A percentile compares a stretch with the other conserved stretches of the same genome.
Conservation (phyloP, 2,113 vertebrate genomes). For the Zosterops hypoxanthus region DNA sequence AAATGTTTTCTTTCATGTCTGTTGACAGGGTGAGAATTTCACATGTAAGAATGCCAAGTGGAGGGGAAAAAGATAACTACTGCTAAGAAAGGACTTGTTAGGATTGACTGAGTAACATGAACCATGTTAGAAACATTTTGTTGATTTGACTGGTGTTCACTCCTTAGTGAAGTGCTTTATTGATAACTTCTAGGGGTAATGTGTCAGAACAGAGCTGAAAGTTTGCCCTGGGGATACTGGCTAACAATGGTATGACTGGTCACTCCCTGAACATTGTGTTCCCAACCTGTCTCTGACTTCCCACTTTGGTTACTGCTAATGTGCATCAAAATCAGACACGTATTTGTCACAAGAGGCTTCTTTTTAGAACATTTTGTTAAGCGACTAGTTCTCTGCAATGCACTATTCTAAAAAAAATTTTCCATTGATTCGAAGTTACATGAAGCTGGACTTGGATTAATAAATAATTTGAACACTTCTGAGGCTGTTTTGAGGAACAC, state of each 20-base stretch:
- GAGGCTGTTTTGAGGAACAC: neutral
- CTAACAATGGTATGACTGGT: neutral
- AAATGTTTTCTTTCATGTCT: neutral
- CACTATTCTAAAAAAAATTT: neutral
- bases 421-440: neutral
- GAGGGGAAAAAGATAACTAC: neutral
- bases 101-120: neutral
- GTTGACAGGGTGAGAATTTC: neutral
- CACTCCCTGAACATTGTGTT: neutral
- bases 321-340: neutral
- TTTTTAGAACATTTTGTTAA: neutral
- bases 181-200: neutral
- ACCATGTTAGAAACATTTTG: neutral
- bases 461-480: neutral
- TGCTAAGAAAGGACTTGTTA: neutral
- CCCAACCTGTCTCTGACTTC: neutral
- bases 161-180: neutral
- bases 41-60: neutral
- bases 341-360: neutral
- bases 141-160: neutral
- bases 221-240: neutral
- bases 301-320: slow-evolving; percentile 1
- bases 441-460: slow-evolving; percentile 3
- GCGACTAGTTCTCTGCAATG: neutral
- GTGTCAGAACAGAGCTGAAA: neutral